A percentile compares a stretch with the other conserved stretches of the same genome.
Evolutionary conservation across 2,113 vertebrate genomes (phyloP).

Genomic region (Pipra filicauda): DNA sequence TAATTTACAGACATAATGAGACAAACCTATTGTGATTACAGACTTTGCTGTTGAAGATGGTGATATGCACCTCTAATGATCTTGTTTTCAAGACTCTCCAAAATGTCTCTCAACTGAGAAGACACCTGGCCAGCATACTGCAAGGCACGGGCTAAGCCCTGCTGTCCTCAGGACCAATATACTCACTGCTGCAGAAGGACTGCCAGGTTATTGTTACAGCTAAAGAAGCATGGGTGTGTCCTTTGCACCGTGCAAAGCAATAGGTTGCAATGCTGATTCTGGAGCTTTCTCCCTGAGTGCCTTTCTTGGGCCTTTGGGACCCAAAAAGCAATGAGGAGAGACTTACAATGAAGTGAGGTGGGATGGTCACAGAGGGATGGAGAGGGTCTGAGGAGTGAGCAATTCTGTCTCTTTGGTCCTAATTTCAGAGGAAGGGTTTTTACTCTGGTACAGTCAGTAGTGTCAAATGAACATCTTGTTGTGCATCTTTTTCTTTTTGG

Average conservation of each 20-base stretch:
- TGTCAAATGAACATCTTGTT: not conserved
- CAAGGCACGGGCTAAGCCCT: rapidly evolving
- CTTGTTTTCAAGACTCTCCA: not conserved
- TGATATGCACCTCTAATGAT: not conserved
- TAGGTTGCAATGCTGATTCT: not conserved
- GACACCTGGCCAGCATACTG: not conserved
- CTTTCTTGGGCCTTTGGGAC: not conserved
- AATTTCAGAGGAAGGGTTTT: not conserved
- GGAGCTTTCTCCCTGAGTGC: not conserved
- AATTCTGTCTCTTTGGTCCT: not conserved
- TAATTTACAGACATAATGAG: not conserved
- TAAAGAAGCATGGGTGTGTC: rapidly evolving
- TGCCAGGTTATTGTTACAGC: not conserved
- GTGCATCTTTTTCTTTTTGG: not conserved
- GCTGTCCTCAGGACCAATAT: not conserved
- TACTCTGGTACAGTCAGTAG: not conserved
- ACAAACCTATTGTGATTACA: not conserved
- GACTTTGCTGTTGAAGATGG: not conserved
- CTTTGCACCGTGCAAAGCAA: not conserved
- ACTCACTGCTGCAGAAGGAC: too few relatives aligned
- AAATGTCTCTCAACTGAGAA: not conserved
- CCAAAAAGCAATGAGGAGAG: not conserved
- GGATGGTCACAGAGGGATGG: not conserved
- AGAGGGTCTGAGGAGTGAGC: rapidly evolving
- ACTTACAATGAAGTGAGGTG: not conserved